Evolutionary conservation across 2,113 vertebrate genomes (phyloP).

Genomic region (Diadophis punctatus): DNA sequence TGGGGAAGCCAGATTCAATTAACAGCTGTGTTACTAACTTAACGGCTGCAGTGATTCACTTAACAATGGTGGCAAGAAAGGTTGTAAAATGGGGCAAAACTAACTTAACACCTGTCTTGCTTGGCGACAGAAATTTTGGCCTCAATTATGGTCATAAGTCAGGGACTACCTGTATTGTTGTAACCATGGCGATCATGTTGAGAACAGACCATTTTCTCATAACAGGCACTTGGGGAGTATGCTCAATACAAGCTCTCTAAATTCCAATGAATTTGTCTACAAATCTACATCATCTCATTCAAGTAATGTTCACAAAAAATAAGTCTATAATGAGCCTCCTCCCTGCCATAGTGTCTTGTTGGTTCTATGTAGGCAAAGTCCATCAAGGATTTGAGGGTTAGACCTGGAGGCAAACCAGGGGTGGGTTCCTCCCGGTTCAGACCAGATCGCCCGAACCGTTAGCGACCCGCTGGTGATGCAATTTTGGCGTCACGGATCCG

Average conservation of each 20-base stretch:
- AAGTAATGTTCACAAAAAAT: background rate
- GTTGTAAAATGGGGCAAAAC: background rate
- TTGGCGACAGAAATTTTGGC: background rate
- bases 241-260: background rate
- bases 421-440: too few relatives aligned
- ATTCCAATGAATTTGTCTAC: background rate
- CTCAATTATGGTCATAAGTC: background rate
- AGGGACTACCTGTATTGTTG: background rate
- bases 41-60: background rate
- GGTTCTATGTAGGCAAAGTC: background rate
- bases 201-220: background rate
- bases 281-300: background rate
- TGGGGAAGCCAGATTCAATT: too few relatives aligned
- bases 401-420: background rate
- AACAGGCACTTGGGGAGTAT: background rate
- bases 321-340: background rate
- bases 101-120: too few relatives aligned
- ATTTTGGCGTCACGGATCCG: too few relatives aligned
- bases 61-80: background rate
- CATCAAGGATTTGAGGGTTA: background rate
- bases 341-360: background rate
- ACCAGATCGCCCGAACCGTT: too few relatives aligned
- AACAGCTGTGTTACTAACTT: too few relatives aligned
- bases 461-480: too few relatives aligned
- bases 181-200: background rate